These are phyloP conservation scores for Acipenser ruthenus DNA, from an alignment of 2,797 vertebrate species.

Conservation along the genomic window DNA sequence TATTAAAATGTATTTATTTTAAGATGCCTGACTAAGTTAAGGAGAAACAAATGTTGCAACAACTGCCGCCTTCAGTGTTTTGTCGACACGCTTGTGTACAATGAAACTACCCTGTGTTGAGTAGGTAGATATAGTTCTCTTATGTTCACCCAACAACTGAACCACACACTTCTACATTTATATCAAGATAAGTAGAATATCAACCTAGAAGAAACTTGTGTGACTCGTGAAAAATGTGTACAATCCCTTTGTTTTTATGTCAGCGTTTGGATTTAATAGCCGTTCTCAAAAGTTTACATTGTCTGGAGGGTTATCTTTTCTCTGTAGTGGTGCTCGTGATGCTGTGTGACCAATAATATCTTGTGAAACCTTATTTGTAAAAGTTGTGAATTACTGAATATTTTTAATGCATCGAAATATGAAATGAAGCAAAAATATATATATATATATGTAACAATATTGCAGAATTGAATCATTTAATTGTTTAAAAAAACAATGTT, in stretches of 20 bases:
- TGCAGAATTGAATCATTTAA: slow-evolving; percentile 29
- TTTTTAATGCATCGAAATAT: slow-evolving; percentile 39
- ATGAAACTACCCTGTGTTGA: too few relatives aligned
- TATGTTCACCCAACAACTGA: too few relatives aligned
- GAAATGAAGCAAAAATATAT: slow-evolving; percentile 32
- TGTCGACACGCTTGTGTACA: too few relatives aligned
- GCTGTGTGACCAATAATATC: slow-evolving; percentile 25
- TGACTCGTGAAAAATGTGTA: neutral
- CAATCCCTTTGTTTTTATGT: slow-evolving; percentile 1
- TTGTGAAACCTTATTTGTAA: slow-evolving; percentile 38
- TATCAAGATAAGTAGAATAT: too few relatives aligned
- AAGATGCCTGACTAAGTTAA: too few relatives aligned
- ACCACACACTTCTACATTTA: too few relatives aligned
- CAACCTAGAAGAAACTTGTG: too few relatives aligned
- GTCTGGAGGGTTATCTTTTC: slow-evolving; percentile 34
- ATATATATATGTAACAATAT: slow-evolving; percentile 19
- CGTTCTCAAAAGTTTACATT: slow-evolving; percentile 40
- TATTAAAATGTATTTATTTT: too few relatives aligned
- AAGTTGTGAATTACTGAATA: slow-evolving; percentile 42
- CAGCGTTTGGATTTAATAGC: slow-evolving; percentile 4
- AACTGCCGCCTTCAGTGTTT: too few relatives aligned
- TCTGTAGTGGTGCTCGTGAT: slow-evolving; percentile 39
- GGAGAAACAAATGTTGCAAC: too few relatives aligned
- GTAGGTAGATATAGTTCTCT: too few relatives aligned
- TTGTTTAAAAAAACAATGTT: slow-evolving; percentile 43